Evolutionary conservation across 2,113 vertebrate species (phyloP).

Genomic region (Phaethon lepturus): DNA sequence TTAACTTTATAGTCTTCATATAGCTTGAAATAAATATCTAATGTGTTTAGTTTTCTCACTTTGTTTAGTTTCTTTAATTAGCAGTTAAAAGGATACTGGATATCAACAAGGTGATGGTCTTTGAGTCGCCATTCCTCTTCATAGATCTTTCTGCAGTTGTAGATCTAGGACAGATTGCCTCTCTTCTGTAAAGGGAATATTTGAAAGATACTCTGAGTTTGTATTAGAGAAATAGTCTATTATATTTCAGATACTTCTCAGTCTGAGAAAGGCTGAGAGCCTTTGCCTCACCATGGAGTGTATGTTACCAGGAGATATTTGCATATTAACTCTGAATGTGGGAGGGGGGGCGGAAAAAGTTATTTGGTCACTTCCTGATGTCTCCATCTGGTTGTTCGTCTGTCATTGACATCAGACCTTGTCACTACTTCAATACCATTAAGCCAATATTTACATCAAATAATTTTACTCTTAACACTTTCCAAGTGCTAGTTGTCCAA

Average conservation of each 20-base stretch:
- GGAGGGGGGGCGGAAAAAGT: background rate
- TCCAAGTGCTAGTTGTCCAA: background rate
- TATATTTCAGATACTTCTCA: background rate
- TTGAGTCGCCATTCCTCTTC: background rate
- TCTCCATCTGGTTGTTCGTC: background rate
- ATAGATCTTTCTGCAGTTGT: no score
- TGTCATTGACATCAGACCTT: background rate
- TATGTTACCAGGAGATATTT: background rate
- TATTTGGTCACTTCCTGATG: background rate
- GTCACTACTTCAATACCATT: background rate
- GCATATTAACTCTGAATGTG: background rate
- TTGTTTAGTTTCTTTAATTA: background rate
- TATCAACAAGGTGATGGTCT: background rate
- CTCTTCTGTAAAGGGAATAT: background rate
- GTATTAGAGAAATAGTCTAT: fast-evolving
- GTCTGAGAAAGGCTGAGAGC: background rate
- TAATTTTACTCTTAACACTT: background rate
- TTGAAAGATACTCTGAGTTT: background rate
- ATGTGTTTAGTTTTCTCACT: background rate
- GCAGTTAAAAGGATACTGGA: background rate
- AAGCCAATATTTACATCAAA: background rate
- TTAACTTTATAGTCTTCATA: background rate
- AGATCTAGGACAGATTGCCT: background rate
- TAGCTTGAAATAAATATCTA: background rate
- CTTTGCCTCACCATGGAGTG: background rate